These are phyloP conservation scores for Lacerta agilis DNA, from an alignment of 2,797 vertebrate species.

Conservation along the genomic window DNA sequence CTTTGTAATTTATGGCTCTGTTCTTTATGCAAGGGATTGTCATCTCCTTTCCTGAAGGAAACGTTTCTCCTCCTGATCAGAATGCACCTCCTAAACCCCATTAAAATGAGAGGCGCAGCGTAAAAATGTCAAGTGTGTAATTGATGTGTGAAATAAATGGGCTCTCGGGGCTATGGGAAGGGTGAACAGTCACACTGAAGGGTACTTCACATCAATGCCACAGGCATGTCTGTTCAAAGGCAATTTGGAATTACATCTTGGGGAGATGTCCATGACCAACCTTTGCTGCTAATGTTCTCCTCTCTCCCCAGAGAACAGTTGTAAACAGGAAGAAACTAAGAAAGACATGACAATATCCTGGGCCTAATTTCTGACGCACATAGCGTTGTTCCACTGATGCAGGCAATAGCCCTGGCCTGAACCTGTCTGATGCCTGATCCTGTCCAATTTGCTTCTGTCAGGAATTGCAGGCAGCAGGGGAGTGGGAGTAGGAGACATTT, in stretches of 20 bases:
- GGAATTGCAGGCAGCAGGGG: no score
- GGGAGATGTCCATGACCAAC: neutral
- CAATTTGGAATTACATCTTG: constrained; percentile 12
- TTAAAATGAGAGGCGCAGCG: constrained; percentile 62
- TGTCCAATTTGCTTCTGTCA: neutral
- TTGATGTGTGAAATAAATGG: constrained; percentile 64
- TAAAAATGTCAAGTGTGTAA: constrained; percentile 70
- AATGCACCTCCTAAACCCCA: constrained; percentile 63
- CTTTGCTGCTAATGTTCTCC: neutral
- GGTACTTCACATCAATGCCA: constrained; percentile 36
- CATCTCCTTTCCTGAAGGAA: constrained; percentile 46
- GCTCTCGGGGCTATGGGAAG: constrained; percentile 43
- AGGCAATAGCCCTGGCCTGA: neutral
- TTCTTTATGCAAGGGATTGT: constrained; percentile 56
- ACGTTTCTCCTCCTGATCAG: constrained; percentile 57
- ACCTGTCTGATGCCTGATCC: no score
- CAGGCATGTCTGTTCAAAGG: constrained; percentile 27
- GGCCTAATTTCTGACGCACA: neutral
- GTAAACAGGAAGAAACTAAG: constrained; percentile 3
- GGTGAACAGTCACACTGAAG: constrained; percentile 52
- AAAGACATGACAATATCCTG: neutral
- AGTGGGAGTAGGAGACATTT: no score
- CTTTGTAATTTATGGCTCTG: constrained; percentile 53
- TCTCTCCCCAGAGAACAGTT: neutral
- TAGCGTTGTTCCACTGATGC: neutral